phyloP scores from a whole-genome alignment of 2,888 invertebrate genomes.

The Prenolepis imparis region DNA sequence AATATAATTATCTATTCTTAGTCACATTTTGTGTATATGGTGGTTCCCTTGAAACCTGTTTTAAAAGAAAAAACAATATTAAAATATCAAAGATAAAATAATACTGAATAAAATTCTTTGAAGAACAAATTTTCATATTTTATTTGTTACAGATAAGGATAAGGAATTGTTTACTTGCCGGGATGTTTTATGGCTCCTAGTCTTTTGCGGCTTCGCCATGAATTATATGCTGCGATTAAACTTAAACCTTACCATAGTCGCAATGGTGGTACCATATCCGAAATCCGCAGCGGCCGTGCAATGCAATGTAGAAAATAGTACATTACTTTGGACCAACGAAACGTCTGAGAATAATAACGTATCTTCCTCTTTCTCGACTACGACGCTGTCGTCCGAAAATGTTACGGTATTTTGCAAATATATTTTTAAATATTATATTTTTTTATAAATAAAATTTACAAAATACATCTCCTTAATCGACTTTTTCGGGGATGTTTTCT shows the following conservation, averaged over 20 bases:
- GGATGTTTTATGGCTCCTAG: slow-evolving; percentile 89
- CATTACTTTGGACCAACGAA: slow-evolving; percentile 42
- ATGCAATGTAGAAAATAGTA: slow-evolving; percentile 64
- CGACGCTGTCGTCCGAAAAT: not conserved
- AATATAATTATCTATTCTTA: not conserved
- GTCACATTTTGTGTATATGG: not conserved
- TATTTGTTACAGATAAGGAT: slow-evolving; percentile 72
- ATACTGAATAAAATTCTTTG: not conserved
- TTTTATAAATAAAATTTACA: not conserved
- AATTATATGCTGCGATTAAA: slow-evolving; percentile 91
- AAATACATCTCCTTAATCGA: not conserved
- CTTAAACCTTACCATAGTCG: slow-evolving; percentile 90
- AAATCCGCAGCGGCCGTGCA: slow-evolving; percentile 75
- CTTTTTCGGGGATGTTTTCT: not conserved
- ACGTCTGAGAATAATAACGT: slow-evolving; percentile 10
- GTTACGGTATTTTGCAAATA: slow-evolving; percentile 52
- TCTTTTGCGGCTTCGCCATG: slow-evolving; percentile 90
- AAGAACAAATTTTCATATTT: not conserved
- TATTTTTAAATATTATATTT: not conserved
- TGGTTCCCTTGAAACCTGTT: not conserved
- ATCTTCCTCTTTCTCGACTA: not conserved
- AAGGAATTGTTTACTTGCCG: slow-evolving; percentile 83
- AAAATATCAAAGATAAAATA: not conserved
- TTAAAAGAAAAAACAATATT: not conserved
- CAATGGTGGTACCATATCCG: slow-evolving; percentile 87